Evolutionary conservation across 2,113 vertebrate species (phyloP).

Genomic region (Hippocampus zosterae): DNA sequence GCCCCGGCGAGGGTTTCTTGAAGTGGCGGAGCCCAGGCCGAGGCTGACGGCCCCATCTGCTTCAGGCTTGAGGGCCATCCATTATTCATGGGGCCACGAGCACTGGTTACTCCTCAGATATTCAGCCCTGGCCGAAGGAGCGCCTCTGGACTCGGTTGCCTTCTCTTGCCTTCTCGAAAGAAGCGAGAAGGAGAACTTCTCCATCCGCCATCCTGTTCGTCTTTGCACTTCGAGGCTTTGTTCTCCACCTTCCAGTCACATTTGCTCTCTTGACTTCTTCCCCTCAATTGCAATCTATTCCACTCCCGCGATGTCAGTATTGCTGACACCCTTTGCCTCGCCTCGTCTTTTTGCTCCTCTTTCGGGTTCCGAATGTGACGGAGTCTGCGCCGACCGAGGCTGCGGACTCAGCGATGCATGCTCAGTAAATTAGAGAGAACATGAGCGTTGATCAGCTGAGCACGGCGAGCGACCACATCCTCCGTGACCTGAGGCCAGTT

Average conservation of each 20-base stretch:
- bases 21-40: constrained; percentile 72
- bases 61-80: constrained; percentile 82
- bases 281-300: constrained; percentile 18
- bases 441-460: constrained; percentile 94
- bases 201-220: constrained; percentile 45
- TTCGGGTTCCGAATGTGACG: constrained; percentile 83
- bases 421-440: constrained; percentile 99
- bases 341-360: constrained; percentile 34
- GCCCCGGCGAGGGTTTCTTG: constrained; percentile 73
- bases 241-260: constrained; percentile 72
- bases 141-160: constrained; percentile 76
- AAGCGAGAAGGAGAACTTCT: constrained; percentile 51
- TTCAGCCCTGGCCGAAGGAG: constrained; percentile 92
- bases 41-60: constrained; percentile 87
- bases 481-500: constrained; percentile 97
- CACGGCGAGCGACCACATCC: constrained; percentile 87
- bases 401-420: constrained; percentile 97
- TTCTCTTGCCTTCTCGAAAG: constrained; percentile 20
- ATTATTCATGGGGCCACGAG: constrained; percentile 94
- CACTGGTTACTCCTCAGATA: constrained; percentile 83
- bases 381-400: constrained; percentile 79
- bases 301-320: constrained; percentile 21
- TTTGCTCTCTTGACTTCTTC: constrained; percentile 35
- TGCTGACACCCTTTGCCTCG: constrained; percentile 9
- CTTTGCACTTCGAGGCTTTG: constrained; percentile 38